Evolutionary conservation across 2,797 vertebrate species (phyloP), one percentile per base, ranked within the genome.

Genomic region (Hemitrygon akajei): DNA sequence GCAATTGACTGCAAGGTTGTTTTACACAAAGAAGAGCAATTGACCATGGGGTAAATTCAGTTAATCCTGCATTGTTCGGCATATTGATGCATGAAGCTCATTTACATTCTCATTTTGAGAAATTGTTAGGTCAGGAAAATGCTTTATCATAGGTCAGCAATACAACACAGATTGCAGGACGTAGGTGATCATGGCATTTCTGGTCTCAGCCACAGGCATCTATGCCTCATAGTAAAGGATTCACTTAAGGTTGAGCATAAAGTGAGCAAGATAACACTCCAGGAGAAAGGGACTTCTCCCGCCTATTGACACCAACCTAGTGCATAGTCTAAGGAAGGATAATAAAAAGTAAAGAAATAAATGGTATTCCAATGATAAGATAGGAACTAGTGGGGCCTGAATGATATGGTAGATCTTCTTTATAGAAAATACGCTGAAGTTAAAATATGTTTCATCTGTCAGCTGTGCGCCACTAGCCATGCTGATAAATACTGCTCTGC

Each of bases 81-180:
- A 25, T 69, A 89, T 89, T 89, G 86, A 89, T 69, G 86, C 60
- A 66, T 37, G 63, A 89, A 89, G 86, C 30, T 37, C n/a, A 89
- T 89, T 89, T 89, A 34, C 86, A 89, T 89, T 89, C 63, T 69
- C 37, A 20, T 89, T 20, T 20, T 30, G 9, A 89, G 27, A 87
- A 63, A 0, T 27, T 89, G 60, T 69, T 89, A 69, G 86, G 63
- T 37, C 86, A 89, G 60, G 60, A 89, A 6, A 60, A 63, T 66
- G 60, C n/a, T 7, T 18, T 87, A 87, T 66, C 56, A 87, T 34
- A 3, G 30, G 6, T 87, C 84, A 63, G 84, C 84, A 63, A 2
- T 87, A 34, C 30, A n/a, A 58, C 58, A n/a, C 30, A 34, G 84
- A n/a, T 66, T 87, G 84, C 60, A 20, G 84, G 18, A 87, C 6